Percentiles rank a stretch among this genome's conserved stretches.
Conservation (phyloP, 2,797 vertebrate species). For the Dipus sagitta region DNA sequence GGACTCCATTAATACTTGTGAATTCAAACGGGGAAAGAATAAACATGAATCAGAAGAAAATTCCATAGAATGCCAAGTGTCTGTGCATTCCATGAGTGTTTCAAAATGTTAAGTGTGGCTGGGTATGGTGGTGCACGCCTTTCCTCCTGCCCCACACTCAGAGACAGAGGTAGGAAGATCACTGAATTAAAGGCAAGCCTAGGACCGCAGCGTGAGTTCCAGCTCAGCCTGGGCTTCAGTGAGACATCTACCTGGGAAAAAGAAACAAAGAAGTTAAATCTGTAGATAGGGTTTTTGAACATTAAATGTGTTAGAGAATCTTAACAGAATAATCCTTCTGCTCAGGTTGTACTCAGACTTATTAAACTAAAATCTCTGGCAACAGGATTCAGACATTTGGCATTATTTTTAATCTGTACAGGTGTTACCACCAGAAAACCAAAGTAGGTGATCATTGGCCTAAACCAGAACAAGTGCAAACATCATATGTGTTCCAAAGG, state of each 20-base stretch:
- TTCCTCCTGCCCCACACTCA: too few relatives aligned
- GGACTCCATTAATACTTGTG: neutral
- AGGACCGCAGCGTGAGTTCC: too few relatives aligned
- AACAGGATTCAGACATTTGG: neutral
- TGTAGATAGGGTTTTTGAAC: neutral
- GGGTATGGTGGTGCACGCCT: too few relatives aligned
- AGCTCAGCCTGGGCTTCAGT: too few relatives aligned
- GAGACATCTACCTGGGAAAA: too few relatives aligned
- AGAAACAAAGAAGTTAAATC: neutral
- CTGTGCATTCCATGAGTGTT: neutral
- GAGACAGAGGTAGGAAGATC: too few relatives aligned
- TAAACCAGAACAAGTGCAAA: neutral
- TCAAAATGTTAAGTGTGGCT: neutral
- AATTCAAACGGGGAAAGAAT: neutral
- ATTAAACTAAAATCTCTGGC: neutral
- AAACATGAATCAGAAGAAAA: neutral
- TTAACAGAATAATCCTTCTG: neutral
- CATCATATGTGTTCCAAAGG: neutral
- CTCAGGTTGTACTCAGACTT: neutral
- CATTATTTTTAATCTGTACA: neutral
- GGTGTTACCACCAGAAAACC: neutral
- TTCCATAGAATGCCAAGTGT: neutral
- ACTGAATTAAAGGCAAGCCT: too few relatives aligned
- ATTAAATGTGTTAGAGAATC: neutral
- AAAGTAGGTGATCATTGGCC: neutral